A percentile compares a stretch with the other conserved stretches of the same genome.
Evolutionary conservation across 2,888 invertebrate genomes (phyloP).

Genomic region (Tetramorium bicarinatum): DNA sequence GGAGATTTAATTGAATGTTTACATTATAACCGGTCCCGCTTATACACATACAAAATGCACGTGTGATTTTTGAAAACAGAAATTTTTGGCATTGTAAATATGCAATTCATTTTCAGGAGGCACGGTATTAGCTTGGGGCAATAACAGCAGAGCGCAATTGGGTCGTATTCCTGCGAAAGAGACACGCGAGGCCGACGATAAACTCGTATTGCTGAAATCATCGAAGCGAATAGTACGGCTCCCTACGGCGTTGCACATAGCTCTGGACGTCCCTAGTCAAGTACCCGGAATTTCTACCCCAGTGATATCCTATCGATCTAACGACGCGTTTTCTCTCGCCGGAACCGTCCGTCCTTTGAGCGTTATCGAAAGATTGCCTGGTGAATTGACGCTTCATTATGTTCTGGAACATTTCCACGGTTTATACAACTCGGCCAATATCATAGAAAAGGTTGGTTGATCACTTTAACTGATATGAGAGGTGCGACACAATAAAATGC

Average conservation of each 20-base stretch:
- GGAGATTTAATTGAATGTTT: neutral
- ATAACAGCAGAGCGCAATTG: conserved; percentile 90
- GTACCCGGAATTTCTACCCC: conserved; percentile 85
- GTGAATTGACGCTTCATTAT: conserved; percentile 85
- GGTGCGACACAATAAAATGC: neutral
- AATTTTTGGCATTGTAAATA: neutral
- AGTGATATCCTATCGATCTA: conserved; percentile 85
- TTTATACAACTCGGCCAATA: conserved; percentile 82
- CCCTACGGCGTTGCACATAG: conserved; percentile 86
- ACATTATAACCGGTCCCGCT: neutral
- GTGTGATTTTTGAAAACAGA: neutral
- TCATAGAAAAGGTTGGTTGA: conserved; percentile 84
- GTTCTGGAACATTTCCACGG: conserved; percentile 85
- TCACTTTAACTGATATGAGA: neutral
- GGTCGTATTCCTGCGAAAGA: conserved; percentile 88
- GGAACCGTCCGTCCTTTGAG: conserved; percentile 81
- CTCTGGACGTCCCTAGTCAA: conserved; percentile 85
- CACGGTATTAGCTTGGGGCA: conserved; percentile 92
- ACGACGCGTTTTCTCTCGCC: conserved; percentile 82
- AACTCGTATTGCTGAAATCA: conserved; percentile 90
- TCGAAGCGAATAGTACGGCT: conserved; percentile 91
- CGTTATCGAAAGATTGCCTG: conserved; percentile 82
- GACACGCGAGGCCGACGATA: conserved; percentile 87
- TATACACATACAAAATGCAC: neutral
- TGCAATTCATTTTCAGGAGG: conserved; percentile 84